Base-by-base conservation (phyloP, 2,888 invertebrate species). In the Neocrepidodera transversa region DNA sequence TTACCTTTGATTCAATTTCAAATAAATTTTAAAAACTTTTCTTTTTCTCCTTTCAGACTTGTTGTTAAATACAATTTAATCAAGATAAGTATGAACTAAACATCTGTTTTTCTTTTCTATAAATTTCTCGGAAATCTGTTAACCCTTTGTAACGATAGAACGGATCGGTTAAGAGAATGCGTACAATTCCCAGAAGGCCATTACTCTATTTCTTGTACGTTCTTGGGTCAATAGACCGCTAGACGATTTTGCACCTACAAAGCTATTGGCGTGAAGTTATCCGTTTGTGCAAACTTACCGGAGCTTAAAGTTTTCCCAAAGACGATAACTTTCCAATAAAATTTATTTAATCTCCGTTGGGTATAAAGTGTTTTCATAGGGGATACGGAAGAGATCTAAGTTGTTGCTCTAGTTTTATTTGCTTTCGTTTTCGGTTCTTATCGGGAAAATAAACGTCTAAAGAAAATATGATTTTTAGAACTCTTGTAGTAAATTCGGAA, bases 321-420 rank as follows among this genome's bases (percentile, higher is more conserved):
- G 45, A 45, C 45, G 45, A 45, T 45, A 45, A 45, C 45, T 45
- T 45, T 45, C 45, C 45, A 28, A 45, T 45, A 28, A 28, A 45
- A 45, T 52, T 52, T 42, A 52, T 52, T 52, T 52, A 30, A 52
- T 52, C 52, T 52, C 42, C 42, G 42, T 16, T 42, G 45, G 45
- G 45, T 26, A 28, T 28, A 18, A 45, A 45, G 45, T 45, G 28
- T 45, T 45, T 45, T 45, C 45, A 26, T 45, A 26, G 45, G 45
- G 45, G 45, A 45, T 45, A 26, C 26, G 18, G 45, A 23, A 14
- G 45, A 42, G 42, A 45, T 13, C 28, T n/a, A 26, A 18, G 26
- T 26, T 45, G 45, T 45, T 45, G 45, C 26, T 45, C 28, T 45
- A 26, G 26, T 23, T 45, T 45, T 45, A 45, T 45, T 45, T 45